Conservation (phyloP, 2,888 invertebrate species). For the Matsumyia berberina region DNA sequence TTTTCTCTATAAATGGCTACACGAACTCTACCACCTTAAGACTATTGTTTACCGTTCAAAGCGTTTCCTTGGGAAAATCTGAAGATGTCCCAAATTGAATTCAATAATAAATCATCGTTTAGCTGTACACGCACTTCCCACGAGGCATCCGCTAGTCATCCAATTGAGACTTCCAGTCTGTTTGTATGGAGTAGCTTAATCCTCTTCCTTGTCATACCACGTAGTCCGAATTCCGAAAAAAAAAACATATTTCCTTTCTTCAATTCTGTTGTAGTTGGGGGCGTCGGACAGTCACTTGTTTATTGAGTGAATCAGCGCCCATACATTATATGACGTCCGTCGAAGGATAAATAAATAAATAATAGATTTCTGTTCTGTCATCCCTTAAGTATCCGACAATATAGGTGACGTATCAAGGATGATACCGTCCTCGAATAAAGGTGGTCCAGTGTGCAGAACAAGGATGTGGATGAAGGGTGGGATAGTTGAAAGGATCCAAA, state of each 20-base stretch:
- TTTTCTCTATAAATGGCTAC: background rate
- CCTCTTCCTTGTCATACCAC: background rate
- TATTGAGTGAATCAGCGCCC: conserved; percentile 61
- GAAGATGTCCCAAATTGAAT: conserved; percentile 55
- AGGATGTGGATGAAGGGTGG: background rate
- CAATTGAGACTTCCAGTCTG: conserved; percentile 22
- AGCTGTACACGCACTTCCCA: conserved; percentile 50
- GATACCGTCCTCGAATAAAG: background rate
- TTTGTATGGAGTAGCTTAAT: conserved; percentile 17
- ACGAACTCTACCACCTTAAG: background rate
- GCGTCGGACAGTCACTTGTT: conserved; percentile 51
- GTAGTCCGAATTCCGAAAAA: conserved; percentile 8
- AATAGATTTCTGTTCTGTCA: conserved; percentile 69
- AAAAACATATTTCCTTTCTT: conserved; percentile 44
- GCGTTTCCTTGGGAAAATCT: conserved; percentile 24
- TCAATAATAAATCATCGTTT: conserved; percentile 72
- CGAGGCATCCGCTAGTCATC: conserved; percentile 45
- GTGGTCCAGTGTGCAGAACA: background rate
- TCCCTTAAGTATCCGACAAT: conserved; percentile 52
- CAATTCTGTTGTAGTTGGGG: background rate
- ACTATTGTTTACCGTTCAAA: conserved; percentile 26
- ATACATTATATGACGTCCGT: conserved; percentile 35
- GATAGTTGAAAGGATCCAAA: conserved; percentile 22
- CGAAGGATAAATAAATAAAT: conserved; percentile 66
- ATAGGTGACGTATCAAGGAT: conserved; percentile 50